Base-by-base conservation (phyloP, 2,797 vertebrate genomes). In the Enteromius radiatus region DNA sequence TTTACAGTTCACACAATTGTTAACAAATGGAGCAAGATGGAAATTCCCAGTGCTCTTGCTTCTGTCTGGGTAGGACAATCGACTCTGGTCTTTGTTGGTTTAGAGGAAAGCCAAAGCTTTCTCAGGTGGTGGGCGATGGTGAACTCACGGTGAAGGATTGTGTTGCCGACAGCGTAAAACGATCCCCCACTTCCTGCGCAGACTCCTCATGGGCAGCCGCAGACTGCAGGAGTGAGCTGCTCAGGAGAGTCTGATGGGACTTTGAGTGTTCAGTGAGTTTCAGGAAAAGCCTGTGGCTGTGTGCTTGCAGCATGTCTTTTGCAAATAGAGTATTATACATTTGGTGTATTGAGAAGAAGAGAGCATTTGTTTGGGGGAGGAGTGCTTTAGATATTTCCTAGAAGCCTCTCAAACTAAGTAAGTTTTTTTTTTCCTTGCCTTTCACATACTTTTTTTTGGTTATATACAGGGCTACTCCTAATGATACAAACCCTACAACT, bases 121-220 rank as follows among this genome's bases (percentile, higher is more conserved):
- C 88, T 88, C 79, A 87, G 84, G 89, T 90, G 87, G 88, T 87
- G 87, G 90, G 89, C 84, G 90, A 83, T 78, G 93, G 91, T 92
- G 93, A 94, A 93, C 90, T 94, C 93, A 93, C 90, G 90, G 92
- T 93, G 91, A 94, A 93, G 92, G 92, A 94, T 92, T 94, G 90
- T 93, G 81, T 84, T 74, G 80, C 90, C 86, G 90, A 91, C 87
- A 87, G 92, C 92, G 93, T 95, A 95, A 95, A 93, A 92, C 84
- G 93, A 95, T 93, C 93, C 92, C 87, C 86, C 89, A 92, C 91
- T 94, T 95, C 92, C 94, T 95, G 92, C 87, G 84, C 85, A 91
- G 89, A 49, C 85, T 74, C 23, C 77, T 89, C 91, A 88, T 87
- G 92, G 88, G 90, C 92, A 87, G 91, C 88, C 89, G 86, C 77